Conservation (phyloP, 1,140 invertebrate genomes). For the Babylonia areolata region DNA sequence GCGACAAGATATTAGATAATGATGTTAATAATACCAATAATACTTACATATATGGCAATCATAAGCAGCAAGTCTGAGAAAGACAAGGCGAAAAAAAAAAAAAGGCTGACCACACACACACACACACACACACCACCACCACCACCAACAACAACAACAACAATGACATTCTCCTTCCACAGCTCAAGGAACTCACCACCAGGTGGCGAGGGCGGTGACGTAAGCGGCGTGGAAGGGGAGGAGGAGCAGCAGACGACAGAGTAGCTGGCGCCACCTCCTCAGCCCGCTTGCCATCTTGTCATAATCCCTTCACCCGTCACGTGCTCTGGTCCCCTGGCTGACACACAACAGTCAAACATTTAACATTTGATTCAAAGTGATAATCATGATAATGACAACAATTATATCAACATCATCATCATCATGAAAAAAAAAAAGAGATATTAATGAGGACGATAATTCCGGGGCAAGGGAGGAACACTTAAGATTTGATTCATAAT, state of each 20-base stretch:
- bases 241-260: conserved; percentile 24
- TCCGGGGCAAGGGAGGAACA: too few relatives aligned
- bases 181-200: conserved; percentile 15
- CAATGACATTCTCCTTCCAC: too few relatives aligned
- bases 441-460: too few relatives aligned
- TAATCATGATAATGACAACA: conserved; percentile 27
- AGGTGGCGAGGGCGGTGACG: conserved; percentile 11
- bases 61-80: too few relatives aligned
- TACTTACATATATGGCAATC: too few relatives aligned
- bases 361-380: background rate
- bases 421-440: background rate
- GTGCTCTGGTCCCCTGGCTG: background rate
- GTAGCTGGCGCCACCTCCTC: conserved; percentile 32
- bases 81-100: too few relatives aligned
- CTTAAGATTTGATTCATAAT: too few relatives aligned
- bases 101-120: too few relatives aligned
- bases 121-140: too few relatives aligned
- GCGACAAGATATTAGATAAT: too few relatives aligned
- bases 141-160: too few relatives aligned
- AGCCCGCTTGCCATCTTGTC: conserved; percentile 25
- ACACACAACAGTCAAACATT: background rate
- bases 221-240: conserved; percentile 12
- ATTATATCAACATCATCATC: conserved; percentile 27
- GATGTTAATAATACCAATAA: too few relatives aligned
- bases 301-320: conserved; percentile 20